Evolutionary conservation across 2,113 vertebrate species (phyloP), one percentile per base, ranked within the genome.

Genomic region (Sturnus vulgaris): DNA sequence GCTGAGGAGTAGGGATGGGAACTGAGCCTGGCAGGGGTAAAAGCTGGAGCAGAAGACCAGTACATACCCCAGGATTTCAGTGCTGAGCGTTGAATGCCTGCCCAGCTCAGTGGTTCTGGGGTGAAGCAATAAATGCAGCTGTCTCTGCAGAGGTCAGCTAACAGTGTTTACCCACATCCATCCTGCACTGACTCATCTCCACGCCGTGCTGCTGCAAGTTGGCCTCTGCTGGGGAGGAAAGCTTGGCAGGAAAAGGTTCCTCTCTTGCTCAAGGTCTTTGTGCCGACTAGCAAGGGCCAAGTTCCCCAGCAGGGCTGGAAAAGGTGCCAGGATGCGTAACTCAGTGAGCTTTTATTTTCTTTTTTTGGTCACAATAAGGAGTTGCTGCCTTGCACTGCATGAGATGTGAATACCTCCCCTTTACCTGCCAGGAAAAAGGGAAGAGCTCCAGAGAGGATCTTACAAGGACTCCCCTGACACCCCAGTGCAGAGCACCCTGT

Each of bases 131-230:
- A 61, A 85, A 23, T 8, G 50, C 88, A 77, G 78, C 57, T 59
- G 56, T 20, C 35, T 68, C 69, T 46, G 82, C 20, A 83, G 76
- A 78, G 31, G 39, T n/a, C 12, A 5, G 84, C 33, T 82, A 50
- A 49, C 42, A 30, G 64, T 24, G 61, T 79, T 87, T 79, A 89
- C 86, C 79, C 16, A 35, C 3, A 15, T 40, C 84, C 91, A 57
- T 39, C 69, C 90, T 42, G 70, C 86, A 76, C 87, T 95, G 91
- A 97, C 93, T 96, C 94, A 90, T 87, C 89, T 65, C 81, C 78
- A 73, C 3, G 0, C 73, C 3, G 10, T 6, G 5, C 46, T 85
- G 71, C 89, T 88, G 70, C 84, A 91, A 82, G 73, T 40, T 91
- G 87, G 91, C 70, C 84, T 84, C 78, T 82, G 82, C 82, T 79